Conservation (phyloP, 2,113 vertebrate species). For the Cryptotis parvus region DNA sequence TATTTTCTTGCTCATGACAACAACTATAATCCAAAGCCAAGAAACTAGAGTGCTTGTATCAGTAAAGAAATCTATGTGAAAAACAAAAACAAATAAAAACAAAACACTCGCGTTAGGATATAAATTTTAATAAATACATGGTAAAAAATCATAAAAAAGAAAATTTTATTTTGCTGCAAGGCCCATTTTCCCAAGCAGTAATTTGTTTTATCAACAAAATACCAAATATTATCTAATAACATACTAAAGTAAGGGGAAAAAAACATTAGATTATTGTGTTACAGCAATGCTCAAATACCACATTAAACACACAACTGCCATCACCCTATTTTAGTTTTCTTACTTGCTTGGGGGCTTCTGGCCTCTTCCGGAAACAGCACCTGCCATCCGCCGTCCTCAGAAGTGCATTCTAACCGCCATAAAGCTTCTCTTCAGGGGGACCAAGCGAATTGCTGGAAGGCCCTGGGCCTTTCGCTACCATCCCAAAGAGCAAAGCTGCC, state of each 20-base stretch:
- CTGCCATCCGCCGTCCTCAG: background rate
- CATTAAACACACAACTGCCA: background rate
- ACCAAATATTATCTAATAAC: background rate
- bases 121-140: background rate
- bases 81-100: constrained; percentile 5
- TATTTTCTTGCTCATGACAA: background rate
- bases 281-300: background rate
- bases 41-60: background rate
- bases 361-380: background rate
- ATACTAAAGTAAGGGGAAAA: constrained; percentile 17
- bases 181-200: background rate
- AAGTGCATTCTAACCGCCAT: background rate
- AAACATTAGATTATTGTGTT: background rate
- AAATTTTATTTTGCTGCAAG: background rate
- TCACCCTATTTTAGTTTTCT: background rate
- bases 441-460: no score
- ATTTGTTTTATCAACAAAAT: background rate
- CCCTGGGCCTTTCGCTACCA: no score
- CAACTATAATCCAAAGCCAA: background rate
- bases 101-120: constrained; percentile 9
- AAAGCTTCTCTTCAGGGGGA: background rate
- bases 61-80: background rate
- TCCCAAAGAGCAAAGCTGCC: no score
- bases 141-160: constrained; percentile 20
- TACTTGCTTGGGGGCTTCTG: background rate